Evolutionary conservation across 2,888 invertebrate genomes (phyloP).

Genomic region (Hyposoter dolosus): DNA sequence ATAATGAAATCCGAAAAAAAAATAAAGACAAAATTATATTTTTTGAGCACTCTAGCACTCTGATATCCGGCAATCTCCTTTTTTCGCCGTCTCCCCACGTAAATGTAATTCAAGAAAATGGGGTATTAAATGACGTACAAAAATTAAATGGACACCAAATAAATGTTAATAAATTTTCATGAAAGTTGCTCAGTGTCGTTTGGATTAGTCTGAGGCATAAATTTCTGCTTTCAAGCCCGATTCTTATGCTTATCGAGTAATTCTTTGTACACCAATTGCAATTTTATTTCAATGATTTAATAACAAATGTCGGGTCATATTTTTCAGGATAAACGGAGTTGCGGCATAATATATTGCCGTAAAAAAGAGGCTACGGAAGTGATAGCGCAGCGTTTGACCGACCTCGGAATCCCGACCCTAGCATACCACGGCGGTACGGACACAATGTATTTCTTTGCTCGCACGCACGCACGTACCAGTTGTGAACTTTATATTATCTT

Average conservation of each 20-base stretch:
- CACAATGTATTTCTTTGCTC: slow-evolving; percentile 23
- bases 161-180: neutral
- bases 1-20: neutral
- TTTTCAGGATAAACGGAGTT: slow-evolving; percentile 85
- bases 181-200: neutral
- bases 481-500: slow-evolving; percentile 36
- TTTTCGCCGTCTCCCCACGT: neutral
- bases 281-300: neutral
- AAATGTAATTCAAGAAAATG: neutral
- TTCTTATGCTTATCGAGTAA: neutral
- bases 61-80: neutral
- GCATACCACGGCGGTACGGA: slow-evolving; percentile 95
- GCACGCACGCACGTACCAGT: slow-evolving; percentile 24
- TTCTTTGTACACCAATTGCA: neutral
- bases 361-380: slow-evolving; percentile 96
- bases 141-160: neutral
- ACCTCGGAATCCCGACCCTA: slow-evolving; percentile 90
- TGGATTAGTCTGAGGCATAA: neutral
- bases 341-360: slow-evolving; percentile 97
- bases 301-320: neutral
- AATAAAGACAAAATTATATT: neutral
- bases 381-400: slow-evolving; percentile 91
- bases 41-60: neutral
- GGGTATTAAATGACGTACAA: neutral
- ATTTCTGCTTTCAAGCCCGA: neutral